Base-by-base conservation (phyloP, 1,140 invertebrate genomes). In the Orchesella cincta region DNA sequence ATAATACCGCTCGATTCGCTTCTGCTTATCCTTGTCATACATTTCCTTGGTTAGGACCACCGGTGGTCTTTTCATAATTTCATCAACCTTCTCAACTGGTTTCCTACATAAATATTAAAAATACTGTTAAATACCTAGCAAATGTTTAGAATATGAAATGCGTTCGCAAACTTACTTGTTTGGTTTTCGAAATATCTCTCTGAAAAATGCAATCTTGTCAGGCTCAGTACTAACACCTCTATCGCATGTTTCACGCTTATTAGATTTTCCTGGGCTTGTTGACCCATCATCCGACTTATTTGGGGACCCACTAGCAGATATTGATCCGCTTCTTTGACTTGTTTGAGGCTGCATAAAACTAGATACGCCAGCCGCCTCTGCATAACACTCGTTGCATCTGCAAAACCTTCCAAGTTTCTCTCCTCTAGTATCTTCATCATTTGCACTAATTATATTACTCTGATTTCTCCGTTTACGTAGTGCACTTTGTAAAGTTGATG, bases 321-420 rank as follows among this genome's bases (percentile, higher is more conserved):
- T 16, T 23, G 54, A 57, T 26, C 54, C 54, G 23, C 39, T 46
- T 8, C 39, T 46, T 12, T 46, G n/a, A 18, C 54, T n/a, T 33
- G 8, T 29, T 31, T 31, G 62, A 33, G 1, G 26, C 14, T 67
- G 54, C 8, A 62, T 62, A 28, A 5, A 8, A 28, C 5, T 62
- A 12, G 34, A 36, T 26, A 79, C 33, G 20, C 81, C 81, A 1
- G 81, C 78, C 57, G 78, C 78, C 39, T 82, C 81, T 26, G 75
- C 73, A 67, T 80, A 80, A 51, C 81, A 82, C 33, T 82, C 81
- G 8, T 76, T 76, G 73, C 81, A 82, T 18, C 51, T 76, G 70
- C 81, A 82, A 52, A 80, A 75, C 1, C 76, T 52, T 31, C 64
- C 33, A 8, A 57, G 26, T 52, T 79, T 80, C 33, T 79, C 77